Evolutionary conservation across 2,888 invertebrate species (phyloP).

Genomic region (Tortricodes alternella): DNA sequence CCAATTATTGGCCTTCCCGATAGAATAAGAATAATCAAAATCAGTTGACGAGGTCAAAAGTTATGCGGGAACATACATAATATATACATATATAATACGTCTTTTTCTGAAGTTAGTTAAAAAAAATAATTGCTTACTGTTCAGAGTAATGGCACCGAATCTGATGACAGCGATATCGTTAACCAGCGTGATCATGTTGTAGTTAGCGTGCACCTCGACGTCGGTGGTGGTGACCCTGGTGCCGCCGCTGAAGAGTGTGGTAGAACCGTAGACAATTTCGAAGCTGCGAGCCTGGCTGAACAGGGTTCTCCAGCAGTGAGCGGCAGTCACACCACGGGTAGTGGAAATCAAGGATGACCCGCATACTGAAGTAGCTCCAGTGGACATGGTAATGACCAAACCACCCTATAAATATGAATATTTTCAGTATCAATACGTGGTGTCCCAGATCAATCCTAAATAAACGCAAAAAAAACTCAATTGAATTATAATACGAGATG

Average conservation of each 20-base stretch:
- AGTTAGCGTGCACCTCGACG: constrained; percentile 44
- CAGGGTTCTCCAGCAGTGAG: constrained; percentile 23
- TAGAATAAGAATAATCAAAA: too few species aligned
- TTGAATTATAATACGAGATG: not conserved
- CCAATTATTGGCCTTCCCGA: too few species aligned
- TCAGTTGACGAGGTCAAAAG: too few species aligned
- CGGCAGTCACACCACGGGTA: constrained; percentile 48
- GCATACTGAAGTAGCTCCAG: constrained; percentile 46
- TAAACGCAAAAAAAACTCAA: not conserved
- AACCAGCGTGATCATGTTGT: constrained; percentile 31
- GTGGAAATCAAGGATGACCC: constrained; percentile 53
- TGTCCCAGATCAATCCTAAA: too few species aligned
- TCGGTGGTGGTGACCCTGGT: constrained; percentile 40
- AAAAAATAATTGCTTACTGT: too few species aligned
- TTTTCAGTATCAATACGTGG: not conserved
- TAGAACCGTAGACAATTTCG: constrained; percentile 37
- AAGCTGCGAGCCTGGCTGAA: constrained; percentile 5
- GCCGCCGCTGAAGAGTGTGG: constrained; percentile 45
- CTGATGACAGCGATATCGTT: constrained; percentile 50
- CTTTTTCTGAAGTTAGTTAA: too few species aligned
- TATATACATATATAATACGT: too few species aligned
- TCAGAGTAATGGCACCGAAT: constrained; percentile 28
- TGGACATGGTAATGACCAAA: constrained; percentile 44
- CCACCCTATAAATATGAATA: constrained; percentile 44
- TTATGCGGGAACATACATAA: too few species aligned